Evolutionary conservation across 2,113 vertebrate species (phyloP).

Genomic region (Periophthalmodon schlosseri): DNA sequence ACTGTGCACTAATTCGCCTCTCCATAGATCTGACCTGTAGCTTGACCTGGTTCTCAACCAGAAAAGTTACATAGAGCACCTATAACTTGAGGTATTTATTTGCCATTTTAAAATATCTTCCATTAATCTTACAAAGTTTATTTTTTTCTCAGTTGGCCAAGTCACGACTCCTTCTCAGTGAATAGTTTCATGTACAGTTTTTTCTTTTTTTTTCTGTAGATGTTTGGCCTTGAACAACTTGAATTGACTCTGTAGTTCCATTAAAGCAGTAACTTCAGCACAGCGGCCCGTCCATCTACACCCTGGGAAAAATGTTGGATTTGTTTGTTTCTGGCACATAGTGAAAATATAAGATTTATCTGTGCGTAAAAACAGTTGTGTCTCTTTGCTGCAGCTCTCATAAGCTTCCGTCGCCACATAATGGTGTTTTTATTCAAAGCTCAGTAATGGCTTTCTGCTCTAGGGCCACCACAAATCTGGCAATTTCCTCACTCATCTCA

Average conservation of each 20-base stretch:
- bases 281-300: not conserved
- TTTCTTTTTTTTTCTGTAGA: not conserved
- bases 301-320: not conserved
- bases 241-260: constrained; percentile 27
- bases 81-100: not conserved
- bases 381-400: constrained; percentile 15
- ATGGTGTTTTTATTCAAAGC: constrained; percentile 20
- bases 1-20: too few relatives aligned
- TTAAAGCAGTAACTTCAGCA: constrained; percentile 17
- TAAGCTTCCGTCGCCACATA: constrained; percentile 9
- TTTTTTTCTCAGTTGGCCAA: not conserved
- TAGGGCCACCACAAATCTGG: constrained; percentile 2
- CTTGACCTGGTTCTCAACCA: not conserved
- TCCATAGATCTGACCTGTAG: too few relatives aligned
- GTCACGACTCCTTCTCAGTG: not conserved
- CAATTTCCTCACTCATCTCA: constrained; percentile 14
- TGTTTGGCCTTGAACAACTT: constrained; percentile 3
- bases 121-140: too few relatives aligned
- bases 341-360: constrained; percentile 6
- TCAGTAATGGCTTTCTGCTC: constrained; percentile 12
- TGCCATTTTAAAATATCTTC: not conserved
- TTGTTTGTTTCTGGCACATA: not conserved
- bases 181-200: not conserved
- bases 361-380: constrained; percentile 10
- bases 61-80: not conserved